Base-by-base conservation (phyloP, 2,888 invertebrate species). In the Heterodera filipjevi region DNA sequence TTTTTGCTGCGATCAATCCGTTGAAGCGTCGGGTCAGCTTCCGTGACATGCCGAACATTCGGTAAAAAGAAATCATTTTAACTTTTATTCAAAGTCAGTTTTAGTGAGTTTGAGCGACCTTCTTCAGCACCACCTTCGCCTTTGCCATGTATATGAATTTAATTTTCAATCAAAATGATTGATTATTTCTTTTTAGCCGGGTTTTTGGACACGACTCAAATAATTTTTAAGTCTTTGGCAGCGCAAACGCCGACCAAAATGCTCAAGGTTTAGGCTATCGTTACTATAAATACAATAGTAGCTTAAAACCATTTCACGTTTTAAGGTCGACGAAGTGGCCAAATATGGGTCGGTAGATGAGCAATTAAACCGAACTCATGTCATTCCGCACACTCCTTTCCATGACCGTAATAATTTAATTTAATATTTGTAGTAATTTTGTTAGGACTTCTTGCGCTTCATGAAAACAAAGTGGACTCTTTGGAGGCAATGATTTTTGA, bases 11-110 rank as follows among this genome's bases (percentile, higher is more conserved):
- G 10, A 59, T 30, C 6, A 59, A 59, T 12, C 59, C 59, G 59
- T 27, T 59, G 59, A 59, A 59, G 27, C 59, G 59, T 59, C n/a
- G 59, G n/a, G 59, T 59, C 27, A 59, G 59, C 59, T 59, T 59
- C 27, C 59, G 27, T 8, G 59, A 59, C n/a, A 59, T 59, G n/a
- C 59, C 59, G 27, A 59, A 27, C 27, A 59, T 59, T 27, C 59
- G 27, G 59, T n/a, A 27, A 59, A 8, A n/a, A 27, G 2, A 5
- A 59, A 27, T 0, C 8, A 59, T 59, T 59, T 59, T n/a, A 27
- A 59, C 39, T 10, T 39, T 39, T 27, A 27, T 27, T 59, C 27
- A 10, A 27, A 10, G 1, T 27, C 6, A 10, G 10, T 27, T 59
- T 59, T 22, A 59, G 59, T 27, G 59, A 59, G 59, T 59, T 27